Evolutionary conservation across 2,888 invertebrate species (phyloP), one percentile per base, ranked within the genome.

Genomic region (Cosmopolites sordidus): DNA sequence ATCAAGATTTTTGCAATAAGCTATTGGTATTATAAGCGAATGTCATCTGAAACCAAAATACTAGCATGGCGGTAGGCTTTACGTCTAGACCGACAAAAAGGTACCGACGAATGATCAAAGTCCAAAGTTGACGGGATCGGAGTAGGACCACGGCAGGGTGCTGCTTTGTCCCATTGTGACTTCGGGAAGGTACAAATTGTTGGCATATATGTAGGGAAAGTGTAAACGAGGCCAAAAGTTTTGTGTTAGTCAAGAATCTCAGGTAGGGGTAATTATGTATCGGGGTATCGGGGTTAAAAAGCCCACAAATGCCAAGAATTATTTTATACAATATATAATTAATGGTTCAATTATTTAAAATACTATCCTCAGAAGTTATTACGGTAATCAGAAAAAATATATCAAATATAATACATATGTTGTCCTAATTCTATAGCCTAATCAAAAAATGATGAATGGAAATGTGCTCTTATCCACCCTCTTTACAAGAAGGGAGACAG

Each of bases 1-100:
- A 55, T 55, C 55, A 55, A 55, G 55, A 51, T 48, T 55, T 55
- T 55, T 48, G 12, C 38, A 51, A 18, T 51, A 33, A 51, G 51
- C 47, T 51, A 6, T 11, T 44, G 48, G 48, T 41, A 55, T 51
- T 55, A 51, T 55, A 29, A 51, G 43, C 41, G 44, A 51, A 43
- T 56, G 56, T 56, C 56, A 56, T 48, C 48, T 48, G 39, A 52
- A 33, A 37, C 52, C 56, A 56, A 56, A 56, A 56, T 52, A 56
- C 46, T 48, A 48, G 45, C 49, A 29, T 42, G 51, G 52, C 52
- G 52, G 47, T 43, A 38, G 22, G 9, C 30, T 45, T 48, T 48
- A 47, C 44, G 15, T 33, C 44, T 39, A 22, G 15, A 29, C 55
- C 55, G 55, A 55, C 55, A 55, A 55, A 55, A 43, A 17, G 27